phyloP scores from a whole-genome alignment of 2,113 vertebrate species.

The Lepisosteus oculatus region DNA sequence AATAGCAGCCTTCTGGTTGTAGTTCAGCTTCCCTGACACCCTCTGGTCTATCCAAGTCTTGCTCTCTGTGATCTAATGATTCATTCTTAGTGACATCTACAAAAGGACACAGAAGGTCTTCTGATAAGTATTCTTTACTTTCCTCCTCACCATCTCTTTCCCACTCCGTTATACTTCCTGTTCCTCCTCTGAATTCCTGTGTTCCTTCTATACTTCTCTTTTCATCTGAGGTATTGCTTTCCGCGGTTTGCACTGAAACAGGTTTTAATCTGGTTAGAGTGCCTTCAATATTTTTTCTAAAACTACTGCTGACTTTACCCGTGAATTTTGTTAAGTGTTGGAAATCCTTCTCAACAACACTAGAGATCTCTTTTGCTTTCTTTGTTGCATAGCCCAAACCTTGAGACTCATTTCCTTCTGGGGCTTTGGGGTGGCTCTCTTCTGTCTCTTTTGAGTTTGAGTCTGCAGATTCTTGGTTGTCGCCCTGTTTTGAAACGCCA shows the following conservation, averaged over 20 bases:
- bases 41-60: neutral
- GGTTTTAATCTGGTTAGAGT: neutral
- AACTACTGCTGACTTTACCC: neutral
- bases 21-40: neutral
- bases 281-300: neutral
- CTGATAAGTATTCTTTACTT: neutral
- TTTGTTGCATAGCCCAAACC: neutral
- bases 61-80: neutral
- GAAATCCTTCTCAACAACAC: neutral
- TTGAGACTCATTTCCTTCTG: neutral
- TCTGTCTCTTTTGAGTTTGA: neutral
- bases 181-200: neutral
- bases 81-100: constrained; percentile 1
- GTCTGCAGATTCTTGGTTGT: neutral
- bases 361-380: neutral
- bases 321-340: neutral
- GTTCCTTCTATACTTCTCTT: neutral
- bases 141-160: neutral
- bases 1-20: constrained; percentile 3
- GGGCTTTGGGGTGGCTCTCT: neutral
- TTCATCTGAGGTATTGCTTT: neutral
- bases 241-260: neutral
- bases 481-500: neutral
- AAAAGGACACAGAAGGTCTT: neutral
- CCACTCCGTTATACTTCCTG: neutral